These are phyloP conservation scores for Siniperca obscura DNA, from an alignment of 2,797 vertebrate genomes.

Conservation along the genomic window DNA sequence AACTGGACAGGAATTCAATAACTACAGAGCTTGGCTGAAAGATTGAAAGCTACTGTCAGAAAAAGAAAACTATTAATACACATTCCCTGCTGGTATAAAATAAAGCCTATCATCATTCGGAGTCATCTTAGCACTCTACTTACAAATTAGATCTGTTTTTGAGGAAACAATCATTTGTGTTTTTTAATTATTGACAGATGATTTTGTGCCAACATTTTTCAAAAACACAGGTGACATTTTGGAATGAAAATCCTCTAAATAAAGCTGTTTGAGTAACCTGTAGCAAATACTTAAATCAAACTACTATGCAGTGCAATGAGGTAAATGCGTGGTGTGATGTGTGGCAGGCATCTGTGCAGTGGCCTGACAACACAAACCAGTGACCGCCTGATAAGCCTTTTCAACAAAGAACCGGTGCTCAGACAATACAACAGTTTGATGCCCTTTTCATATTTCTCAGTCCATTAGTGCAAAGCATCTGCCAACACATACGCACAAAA, in stretches of 20 bases:
- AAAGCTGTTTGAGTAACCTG: constrained; percentile 12
- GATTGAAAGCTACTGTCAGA: constrained; percentile 6
- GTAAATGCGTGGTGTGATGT: constrained; percentile 37
- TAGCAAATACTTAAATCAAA: not conserved
- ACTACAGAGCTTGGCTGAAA: constrained; percentile 12
- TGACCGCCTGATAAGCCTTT: constrained; percentile 63
- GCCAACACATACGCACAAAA: constrained; percentile 42
- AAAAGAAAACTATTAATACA: constrained; percentile 13
- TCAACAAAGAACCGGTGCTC: constrained; percentile 64
- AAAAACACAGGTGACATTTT: constrained; percentile 7
- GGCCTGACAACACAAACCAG: constrained; percentile 53
- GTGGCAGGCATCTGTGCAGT: constrained; percentile 31
- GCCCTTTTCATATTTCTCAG: constrained; percentile 71
- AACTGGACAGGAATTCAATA: constrained; percentile 7
- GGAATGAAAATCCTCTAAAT: not conserved
- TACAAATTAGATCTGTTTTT: constrained; percentile 30
- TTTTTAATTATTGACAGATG: not conserved
- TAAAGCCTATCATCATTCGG: not conserved
- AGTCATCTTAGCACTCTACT: constrained; percentile 22
- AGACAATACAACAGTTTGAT: constrained; percentile 72
- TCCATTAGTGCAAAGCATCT: constrained; percentile 62
- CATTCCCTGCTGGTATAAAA: constrained; percentile 10
- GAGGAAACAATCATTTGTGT: constrained; percentile 1
- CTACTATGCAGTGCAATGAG: constrained; percentile 17
- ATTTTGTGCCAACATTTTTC: not conserved